Base-by-base conservation (phyloP, 2,113 vertebrate species). In the Cavia aperea region DNA sequence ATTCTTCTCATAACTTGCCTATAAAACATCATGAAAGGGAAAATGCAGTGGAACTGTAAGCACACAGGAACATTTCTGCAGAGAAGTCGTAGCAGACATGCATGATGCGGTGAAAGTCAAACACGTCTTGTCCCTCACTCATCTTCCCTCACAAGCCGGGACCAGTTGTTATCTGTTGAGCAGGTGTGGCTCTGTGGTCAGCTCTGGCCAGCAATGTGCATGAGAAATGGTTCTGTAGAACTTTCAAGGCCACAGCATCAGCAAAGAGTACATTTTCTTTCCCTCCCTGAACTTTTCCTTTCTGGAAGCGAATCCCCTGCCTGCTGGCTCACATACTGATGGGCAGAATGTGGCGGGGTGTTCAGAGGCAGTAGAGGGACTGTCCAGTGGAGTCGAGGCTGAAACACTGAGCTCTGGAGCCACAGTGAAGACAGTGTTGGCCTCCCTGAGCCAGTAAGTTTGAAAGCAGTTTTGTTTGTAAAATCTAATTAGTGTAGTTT, bases 321-420 rank as follows among this genome's bases (percentile, higher is more conserved):
- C 4, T 65, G 46, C 12, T 18, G 23, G 31, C 9, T 24, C 33
- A 4, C 0, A 2, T 5, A 58, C n/a, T 62, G 12, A 49, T 31
- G 18, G 65, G 10, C 7, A 39, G 18, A n/a, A 63, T 13, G 12
- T 4, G n/a, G 10, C 63, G 29, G 62, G 62, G 33, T 12, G 13
- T 54, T 18, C 24, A 9, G 46, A 43, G n/a, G 18, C 13, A 66
- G 54, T 7, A 75, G 33, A 66, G 9, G 63, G n/a, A 73, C 31
- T 24, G 26, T 23, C 1, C 54, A 23, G 24, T 33, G 36, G 65
- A 89, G 4, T 8, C 10, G 51, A 43, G 5, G 43, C 54, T 51
- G 62, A 39, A 68, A 89, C 49, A 33, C 24, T 73, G n/a, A 58
- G 36, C 14, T 92, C 46, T 4, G 78, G 31, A 84, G 56, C 72